Evolutionary conservation across 2,113 vertebrate genomes (phyloP).

Genomic region (Setophaga kirtlandii): DNA sequence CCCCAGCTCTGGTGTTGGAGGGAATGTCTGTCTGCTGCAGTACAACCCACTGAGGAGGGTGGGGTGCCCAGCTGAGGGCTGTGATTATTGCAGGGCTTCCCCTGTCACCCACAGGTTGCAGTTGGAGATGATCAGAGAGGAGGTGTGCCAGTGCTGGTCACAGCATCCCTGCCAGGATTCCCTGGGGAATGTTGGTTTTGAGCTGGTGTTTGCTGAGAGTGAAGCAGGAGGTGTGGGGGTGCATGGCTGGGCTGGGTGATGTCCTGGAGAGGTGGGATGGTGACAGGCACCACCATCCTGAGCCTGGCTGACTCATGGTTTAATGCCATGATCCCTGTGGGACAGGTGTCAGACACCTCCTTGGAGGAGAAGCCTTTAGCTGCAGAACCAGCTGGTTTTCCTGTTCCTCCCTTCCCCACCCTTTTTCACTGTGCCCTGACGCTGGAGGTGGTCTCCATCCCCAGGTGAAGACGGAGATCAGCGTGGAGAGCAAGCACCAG

Average conservation of each 20-base stretch:
- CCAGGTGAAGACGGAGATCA: conserved; percentile 94
- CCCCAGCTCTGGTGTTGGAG: accelerated
- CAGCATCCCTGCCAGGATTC: neutral
- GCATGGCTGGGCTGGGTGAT: neutral
- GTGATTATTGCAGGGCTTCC: neutral
- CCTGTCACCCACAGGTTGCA: neutral
- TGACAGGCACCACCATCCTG: neutral
- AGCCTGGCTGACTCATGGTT: neutral
- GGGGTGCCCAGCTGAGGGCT: neutral
- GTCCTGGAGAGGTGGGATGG: neutral
- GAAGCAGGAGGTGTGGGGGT: neutral
- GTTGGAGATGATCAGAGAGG: neutral
- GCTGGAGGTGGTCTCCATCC: neutral
- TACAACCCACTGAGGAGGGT: neutral
- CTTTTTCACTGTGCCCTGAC: neutral
- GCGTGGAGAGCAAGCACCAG: conserved; percentile 91
- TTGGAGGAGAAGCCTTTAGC: neutral
- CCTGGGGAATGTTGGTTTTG: neutral
- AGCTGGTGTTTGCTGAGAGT: neutral
- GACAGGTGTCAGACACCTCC: neutral
- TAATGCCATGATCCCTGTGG: neutral
- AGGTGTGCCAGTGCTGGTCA: neutral
- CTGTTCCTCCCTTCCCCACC: neutral
- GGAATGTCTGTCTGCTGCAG: neutral
- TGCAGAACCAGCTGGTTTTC: neutral